These are phyloP conservation scores for Scaptomyza reducta DNA, from an alignment of 2,888 invertebrate genomes.

Conservation along the genomic window DNA sequence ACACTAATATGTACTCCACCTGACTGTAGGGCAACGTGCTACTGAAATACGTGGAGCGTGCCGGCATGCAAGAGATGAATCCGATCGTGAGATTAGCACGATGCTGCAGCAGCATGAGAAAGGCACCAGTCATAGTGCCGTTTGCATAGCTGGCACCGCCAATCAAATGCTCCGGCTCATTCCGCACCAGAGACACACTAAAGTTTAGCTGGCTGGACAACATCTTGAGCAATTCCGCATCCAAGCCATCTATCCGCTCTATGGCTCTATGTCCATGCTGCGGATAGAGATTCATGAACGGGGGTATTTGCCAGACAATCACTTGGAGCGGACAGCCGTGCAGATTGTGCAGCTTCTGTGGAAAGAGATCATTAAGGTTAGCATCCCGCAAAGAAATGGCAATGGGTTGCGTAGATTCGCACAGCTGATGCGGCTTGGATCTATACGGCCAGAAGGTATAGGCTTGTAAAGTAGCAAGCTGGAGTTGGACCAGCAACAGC, in stretches of 20 bases:
- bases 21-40: constrained; percentile 52
- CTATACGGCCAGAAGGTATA: constrained; percentile 54
- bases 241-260: constrained; percentile 40
- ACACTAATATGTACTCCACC: constrained; percentile 47
- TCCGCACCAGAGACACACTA: constrained; percentile 37
- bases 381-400: background rate
- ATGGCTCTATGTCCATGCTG: background rate
- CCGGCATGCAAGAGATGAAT: constrained; percentile 52
- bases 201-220: constrained; percentile 59
- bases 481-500: constrained; percentile 19
- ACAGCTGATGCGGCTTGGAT: background rate
- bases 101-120: constrained; percentile 46
- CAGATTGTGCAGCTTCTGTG: constrained; percentile 59
- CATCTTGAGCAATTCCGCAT: constrained; percentile 50
- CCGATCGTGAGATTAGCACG: constrained; percentile 58
- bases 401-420: constrained; percentile 35
- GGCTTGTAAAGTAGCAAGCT: background rate
- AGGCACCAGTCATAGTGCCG: constrained; percentile 61
- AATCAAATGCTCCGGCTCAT: constrained; percentile 51
- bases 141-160: constrained; percentile 54
- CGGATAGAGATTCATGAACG: constrained; percentile 47
- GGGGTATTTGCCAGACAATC: constrained; percentile 58
- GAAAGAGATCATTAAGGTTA: constrained; percentile 37
- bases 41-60: constrained; percentile 38
- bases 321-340: constrained; percentile 70